These are phyloP conservation scores for Atherinomorus stipes DNA, from an alignment of 2,113 vertebrate genomes.

Conservation along the genomic window DNA sequence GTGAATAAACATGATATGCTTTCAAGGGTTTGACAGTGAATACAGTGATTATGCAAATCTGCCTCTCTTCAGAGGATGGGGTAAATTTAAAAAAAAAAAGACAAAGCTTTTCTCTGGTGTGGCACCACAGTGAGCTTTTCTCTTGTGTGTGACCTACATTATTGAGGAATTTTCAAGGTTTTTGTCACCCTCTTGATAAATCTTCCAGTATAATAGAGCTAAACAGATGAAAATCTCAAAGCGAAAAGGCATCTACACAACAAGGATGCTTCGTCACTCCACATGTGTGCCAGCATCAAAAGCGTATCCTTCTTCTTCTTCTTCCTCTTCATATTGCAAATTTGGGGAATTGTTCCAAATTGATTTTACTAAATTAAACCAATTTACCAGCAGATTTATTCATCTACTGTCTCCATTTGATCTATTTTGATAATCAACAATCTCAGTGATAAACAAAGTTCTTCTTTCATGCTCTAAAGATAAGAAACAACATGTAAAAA, in stretches of 20 bases:
- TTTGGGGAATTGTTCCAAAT: slow-evolving; percentile 14
- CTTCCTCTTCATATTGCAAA: not conserved
- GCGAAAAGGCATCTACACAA: not conserved
- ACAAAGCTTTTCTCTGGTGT: slow-evolving; percentile 62
- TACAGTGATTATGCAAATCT: slow-evolving; percentile 73
- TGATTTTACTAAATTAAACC: slow-evolving; percentile 13
- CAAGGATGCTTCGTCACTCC: not conserved
- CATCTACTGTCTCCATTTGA: slow-evolving; percentile 5
- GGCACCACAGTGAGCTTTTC: slow-evolving; percentile 28
- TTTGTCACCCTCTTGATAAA: slow-evolving; percentile 47
- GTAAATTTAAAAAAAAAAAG: slow-evolving; percentile 55
- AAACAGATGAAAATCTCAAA: slow-evolving; percentile 24
- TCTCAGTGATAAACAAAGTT: not conserved
- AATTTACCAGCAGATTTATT: slow-evolving; percentile 14
- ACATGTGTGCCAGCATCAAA: slow-evolving; percentile 5
- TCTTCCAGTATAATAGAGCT: slow-evolving; percentile 35
- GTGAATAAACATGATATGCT: slow-evolving; percentile 70
- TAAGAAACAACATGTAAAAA: too few species aligned
- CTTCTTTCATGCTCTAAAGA: too few species aligned
- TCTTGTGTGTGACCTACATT: slow-evolving; percentile 66
- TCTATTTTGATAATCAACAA: not conserved
- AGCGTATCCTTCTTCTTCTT: slow-evolving; percentile 9
- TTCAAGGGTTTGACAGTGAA: slow-evolving; percentile 73
- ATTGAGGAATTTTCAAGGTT: slow-evolving; percentile 51
- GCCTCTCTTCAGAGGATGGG: slow-evolving; percentile 42